Base-by-base conservation (phyloP, 2,888 invertebrate genomes). In the Drosophila dives region DNA sequence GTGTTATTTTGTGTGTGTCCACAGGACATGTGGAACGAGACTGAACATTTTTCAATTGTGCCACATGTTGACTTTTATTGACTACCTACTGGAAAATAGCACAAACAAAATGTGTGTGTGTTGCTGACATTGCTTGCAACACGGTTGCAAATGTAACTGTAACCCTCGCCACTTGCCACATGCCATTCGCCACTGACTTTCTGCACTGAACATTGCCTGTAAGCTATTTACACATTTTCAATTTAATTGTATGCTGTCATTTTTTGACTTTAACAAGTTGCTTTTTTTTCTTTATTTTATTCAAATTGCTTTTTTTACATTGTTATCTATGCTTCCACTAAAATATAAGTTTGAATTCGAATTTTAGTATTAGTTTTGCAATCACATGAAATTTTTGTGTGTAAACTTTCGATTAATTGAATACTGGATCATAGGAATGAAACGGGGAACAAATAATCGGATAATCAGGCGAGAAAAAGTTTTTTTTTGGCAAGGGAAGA, bases 51-150 rank as follows among this genome's bases (percentile, higher is more conserved):
- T 32, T 56, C 45, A 29, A 50, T 33, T 51, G 53, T 72, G 77
- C 45, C 50, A 56, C 64, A 63, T 67, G 77, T 75, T 89, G 86
- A 64, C 83, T 78, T 81, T 78, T 77, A 81, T 89, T 66, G 64
- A 54, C 69, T 64, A 63, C 50, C 54, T 53, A 29, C 36, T 60
- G 58, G 32, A 69, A 48, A 51, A 48, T 55, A 66, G 63, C 45
- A 42, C 54, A 73, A 67, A 65, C 61, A 71, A 68, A 71, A 49
- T 53, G 34, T 32, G 15, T 23, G 45, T 45, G 15, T 53, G 55
- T 33, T 61, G 38, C 75, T 64, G 59, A 62, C 61, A 55, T 75
- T 77, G 60, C 59, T 26, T 55, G 61, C 61, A 70, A 61, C 70
- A 55, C 49, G 20, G 26, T 38, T 51, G 54, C 59, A 48, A 51